Percentiles rank a stretch among this genome's conserved stretches.
These are phyloP conservation scores for Microchrysa polita DNA, from an alignment of 2,888 invertebrate genomes.

Conservation along the genomic window DNA sequence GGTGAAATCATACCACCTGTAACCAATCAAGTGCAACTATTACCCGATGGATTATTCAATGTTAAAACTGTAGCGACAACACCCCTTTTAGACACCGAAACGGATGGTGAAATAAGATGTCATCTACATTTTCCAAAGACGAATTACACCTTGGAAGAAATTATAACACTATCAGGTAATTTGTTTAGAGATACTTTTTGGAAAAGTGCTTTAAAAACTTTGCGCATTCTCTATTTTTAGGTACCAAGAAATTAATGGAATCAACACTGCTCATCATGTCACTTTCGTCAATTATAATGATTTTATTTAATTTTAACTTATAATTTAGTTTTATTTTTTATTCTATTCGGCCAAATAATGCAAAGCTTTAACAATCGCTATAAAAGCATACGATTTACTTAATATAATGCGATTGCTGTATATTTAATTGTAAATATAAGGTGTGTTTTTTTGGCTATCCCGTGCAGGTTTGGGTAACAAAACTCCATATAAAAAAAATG, in stretches of 20 bases:
- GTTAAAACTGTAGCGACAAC: constrained; percentile 25
- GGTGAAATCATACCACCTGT: constrained; percentile 32
- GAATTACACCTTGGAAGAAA: constrained; percentile 27
- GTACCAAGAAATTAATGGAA: background rate
- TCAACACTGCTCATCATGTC: background rate
- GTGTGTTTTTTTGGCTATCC: too few relatives aligned
- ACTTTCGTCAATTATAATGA: background rate
- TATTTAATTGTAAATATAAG: constrained; percentile 25
- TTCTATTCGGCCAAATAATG: background rate
- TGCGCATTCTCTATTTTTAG: constrained; percentile 22
- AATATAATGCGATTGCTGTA: constrained; percentile 5
- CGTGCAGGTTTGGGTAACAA: too few relatives aligned
- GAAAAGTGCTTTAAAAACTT: background rate
- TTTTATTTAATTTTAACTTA: background rate
- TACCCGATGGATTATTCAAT: constrained; percentile 24
- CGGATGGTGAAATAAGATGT: constrained; percentile 15
- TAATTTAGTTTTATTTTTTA: constrained; percentile 10
- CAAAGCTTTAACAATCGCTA: constrained; percentile 28
- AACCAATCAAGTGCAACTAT: constrained; percentile 25
- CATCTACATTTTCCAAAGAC: constrained; percentile 26
- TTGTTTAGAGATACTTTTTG: too few relatives aligned
- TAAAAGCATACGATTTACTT: constrained; percentile 32
- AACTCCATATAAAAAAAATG: too few relatives aligned
- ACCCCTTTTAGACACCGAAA: background rate
- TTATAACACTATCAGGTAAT: constrained; percentile 20